Evolutionary conservation across 2,888 invertebrate genomes (phyloP).

Genomic region (Philopedon plagiatum): DNA sequence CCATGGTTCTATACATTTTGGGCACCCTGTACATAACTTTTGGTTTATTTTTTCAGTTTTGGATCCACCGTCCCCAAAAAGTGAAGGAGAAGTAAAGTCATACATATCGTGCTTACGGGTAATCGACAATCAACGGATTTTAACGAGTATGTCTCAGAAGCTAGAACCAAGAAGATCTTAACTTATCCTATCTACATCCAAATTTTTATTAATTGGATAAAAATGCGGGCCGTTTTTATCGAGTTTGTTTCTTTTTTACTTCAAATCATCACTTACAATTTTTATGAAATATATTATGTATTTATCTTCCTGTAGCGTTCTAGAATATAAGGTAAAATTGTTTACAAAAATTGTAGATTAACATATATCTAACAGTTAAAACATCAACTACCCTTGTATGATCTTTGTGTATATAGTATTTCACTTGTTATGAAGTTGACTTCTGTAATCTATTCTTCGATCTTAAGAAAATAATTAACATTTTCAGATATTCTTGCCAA

Average conservation of each 20-base stretch:
- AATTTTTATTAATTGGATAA: slow-evolving; percentile 27
- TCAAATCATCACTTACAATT: neutral
- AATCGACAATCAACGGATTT: slow-evolving; percentile 84
- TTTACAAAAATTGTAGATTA: neutral
- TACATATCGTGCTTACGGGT: slow-evolving; percentile 82
- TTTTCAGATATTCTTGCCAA: too few species aligned
- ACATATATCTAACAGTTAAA: too few species aligned
- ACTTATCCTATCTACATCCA: slow-evolving; percentile 8
- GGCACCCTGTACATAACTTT: too few species aligned
- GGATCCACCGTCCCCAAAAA: slow-evolving; percentile 80
- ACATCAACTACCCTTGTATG: too few species aligned
- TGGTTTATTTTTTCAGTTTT: slow-evolving; percentile 71
- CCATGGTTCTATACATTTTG: too few species aligned
- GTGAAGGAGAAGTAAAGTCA: slow-evolving; percentile 77
- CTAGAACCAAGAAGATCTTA: slow-evolving; percentile 77
- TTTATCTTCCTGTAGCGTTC: neutral
- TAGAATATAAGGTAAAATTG: slow-evolving; percentile 1
- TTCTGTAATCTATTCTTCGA: too few species aligned
- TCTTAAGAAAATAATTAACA: too few species aligned
- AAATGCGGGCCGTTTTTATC: slow-evolving; percentile 49
- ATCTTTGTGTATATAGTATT: too few species aligned
- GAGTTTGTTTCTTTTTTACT: neutral
- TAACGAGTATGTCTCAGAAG: slow-evolving; percentile 85
- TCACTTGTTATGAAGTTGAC: too few species aligned
- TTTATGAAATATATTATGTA: neutral